Evolutionary conservation across 2,888 invertebrate genomes (phyloP).

Genomic region (Cenopis cana): DNA sequence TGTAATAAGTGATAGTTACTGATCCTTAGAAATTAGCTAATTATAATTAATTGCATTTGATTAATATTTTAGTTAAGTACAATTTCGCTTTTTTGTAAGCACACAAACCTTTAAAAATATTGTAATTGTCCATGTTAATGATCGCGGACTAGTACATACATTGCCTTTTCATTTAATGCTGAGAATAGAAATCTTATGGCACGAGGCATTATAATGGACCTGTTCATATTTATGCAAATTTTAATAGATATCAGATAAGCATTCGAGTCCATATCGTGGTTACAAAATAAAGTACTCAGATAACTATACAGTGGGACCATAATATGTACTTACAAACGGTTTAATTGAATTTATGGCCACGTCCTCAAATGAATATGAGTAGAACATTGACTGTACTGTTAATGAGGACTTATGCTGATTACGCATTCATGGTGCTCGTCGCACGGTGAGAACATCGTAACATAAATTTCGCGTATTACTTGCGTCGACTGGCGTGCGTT

Average conservation of each 20-base stretch:
- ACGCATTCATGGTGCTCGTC: constrained; percentile 74
- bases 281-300: constrained; percentile 59
- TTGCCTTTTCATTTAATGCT: not conserved
- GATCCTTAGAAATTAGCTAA: not conserved
- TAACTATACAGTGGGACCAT: constrained; percentile 51
- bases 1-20: constrained; percentile 17
- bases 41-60: not conserved
- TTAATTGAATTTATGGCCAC: constrained; percentile 83
- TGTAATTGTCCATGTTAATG: not conserved
- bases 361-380: constrained; percentile 81
- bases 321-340: constrained; percentile 60
- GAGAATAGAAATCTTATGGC: constrained; percentile 5
- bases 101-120: no score
- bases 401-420: constrained; percentile 73
- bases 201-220: constrained; percentile 22
- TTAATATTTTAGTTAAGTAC: not conserved
- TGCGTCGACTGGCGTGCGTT: constrained; percentile 81
- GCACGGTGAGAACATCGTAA: constrained; percentile 84
- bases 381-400: constrained; percentile 60
- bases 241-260: constrained; percentile 65
- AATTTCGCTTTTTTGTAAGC: no score
- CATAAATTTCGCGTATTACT: constrained; percentile 85
- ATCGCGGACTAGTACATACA: not conserved
- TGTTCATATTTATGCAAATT: constrained; percentile 66
- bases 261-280: constrained; percentile 68